phyloP scores from a whole-genome alignment of 2,797 vertebrate genomes.

The Cyclopterus lumpus region DNA sequence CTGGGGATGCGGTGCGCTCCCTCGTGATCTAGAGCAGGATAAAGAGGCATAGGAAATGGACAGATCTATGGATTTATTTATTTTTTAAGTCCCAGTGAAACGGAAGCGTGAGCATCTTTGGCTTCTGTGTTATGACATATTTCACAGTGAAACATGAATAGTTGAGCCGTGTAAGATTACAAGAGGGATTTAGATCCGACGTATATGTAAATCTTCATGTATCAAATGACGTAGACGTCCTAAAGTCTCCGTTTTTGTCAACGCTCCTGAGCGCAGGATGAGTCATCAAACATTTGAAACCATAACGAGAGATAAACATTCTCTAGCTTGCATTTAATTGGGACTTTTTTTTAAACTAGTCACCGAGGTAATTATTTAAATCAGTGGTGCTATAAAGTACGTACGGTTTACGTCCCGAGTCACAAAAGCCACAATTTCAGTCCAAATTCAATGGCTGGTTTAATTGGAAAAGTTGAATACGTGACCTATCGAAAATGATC shows the following conservation, averaged over 20 bases:
- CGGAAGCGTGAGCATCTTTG: not conserved
- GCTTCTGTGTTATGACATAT: not conserved
- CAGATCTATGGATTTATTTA: not conserved
- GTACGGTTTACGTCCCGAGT: not conserved
- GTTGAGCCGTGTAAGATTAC: not conserved
- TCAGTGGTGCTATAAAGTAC: not conserved
- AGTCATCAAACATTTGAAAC: not conserved
- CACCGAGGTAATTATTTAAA: not conserved
- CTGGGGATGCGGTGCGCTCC: not conserved
- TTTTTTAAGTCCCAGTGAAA: not conserved
- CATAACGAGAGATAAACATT: not conserved
- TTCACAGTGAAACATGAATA: not conserved
- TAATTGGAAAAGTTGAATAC: not conserved
- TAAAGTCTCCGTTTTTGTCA: not conserved
- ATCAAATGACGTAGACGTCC: not conserved
- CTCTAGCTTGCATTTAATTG: not conserved
- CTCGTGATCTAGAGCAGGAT: not conserved
- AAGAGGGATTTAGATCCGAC: not conserved
- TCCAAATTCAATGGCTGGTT: not conserved
- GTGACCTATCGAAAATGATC: not conserved
- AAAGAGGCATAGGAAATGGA: not conserved
- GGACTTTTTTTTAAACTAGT: not conserved
- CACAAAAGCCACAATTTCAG: not conserved
- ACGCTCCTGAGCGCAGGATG: not conserved
- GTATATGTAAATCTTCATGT: not conserved